Evolutionary conservation across 2,888 invertebrate species (phyloP), one percentile per base, ranked within the genome.

Genomic region (Chromoteleia sp.): DNA sequence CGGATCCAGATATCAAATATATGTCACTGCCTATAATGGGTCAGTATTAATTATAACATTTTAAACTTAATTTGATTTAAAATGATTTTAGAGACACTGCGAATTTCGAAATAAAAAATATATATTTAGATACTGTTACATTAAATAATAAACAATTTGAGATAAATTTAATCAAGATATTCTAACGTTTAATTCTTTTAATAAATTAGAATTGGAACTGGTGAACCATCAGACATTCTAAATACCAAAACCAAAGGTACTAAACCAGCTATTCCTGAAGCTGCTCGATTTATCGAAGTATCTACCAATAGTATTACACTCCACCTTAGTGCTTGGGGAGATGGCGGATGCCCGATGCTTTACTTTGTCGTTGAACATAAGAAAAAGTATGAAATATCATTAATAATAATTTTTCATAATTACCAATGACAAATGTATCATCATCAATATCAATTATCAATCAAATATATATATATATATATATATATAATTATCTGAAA

Each of bases 341-440:
- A 97, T 91, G 98, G 98, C 68, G 98, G 98, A 78, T 99, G 98
- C 91, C 97, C 98, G 14, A 98, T 99, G 96, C 94, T 96, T 83
- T 97, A 98, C 91, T 98, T 98, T 91, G 98, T 98, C 82, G 97
- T 98, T 58, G 98, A 98, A 92, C 97, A 98, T 91, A 97, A 97
- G 92, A 97, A 97, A 92, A 97, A 96, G 97, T 97, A 93, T 92
- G 92, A 41, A 19, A 74, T 5, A 63, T 21, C 1, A 39, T 50
- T 0, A 1, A 50, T 52, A 52, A 48, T 21, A n/a, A 15, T 48
- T 21, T 48, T 61, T 43, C n/a, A n/a, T n/a, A n/a, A n/a, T n/a
- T n/a, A n/a, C n/a, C n/a, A n/a, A n/a, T n/a, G n/a, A n/a, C n/a
- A n/a, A n/a, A n/a, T n/a, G n/a, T n/a, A n/a, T n/a, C n/a, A n/a